Percentiles rank a stretch among this genome's conserved stretches.
These are phyloP conservation scores for Meleagris gallopavo DNA, from an alignment of 2,113 vertebrate species.

Conservation along the genomic window DNA sequence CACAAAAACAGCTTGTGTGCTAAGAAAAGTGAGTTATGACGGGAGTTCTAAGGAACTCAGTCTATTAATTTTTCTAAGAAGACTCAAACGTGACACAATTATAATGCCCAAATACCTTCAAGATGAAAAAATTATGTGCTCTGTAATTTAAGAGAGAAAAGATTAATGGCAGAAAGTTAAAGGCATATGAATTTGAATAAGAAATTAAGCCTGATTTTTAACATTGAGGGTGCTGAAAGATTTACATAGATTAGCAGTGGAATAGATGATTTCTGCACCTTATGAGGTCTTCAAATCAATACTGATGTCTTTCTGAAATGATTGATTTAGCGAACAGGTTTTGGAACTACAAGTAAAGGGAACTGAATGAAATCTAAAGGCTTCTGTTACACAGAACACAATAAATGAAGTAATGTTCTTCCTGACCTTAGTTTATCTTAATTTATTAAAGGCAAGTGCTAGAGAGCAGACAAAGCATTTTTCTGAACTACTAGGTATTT, in stretches of 20 bases:
- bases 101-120: not conserved
- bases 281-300: not conserved
- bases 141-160: not conserved
- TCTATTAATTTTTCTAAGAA: not conserved
- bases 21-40: not conserved
- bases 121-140: not conserved
- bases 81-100: not conserved
- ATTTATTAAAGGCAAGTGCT: not conserved
- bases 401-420: not conserved
- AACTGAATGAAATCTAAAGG: not conserved
- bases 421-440: conserved; percentile 1
- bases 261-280: not conserved
- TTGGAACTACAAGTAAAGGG: not conserved
- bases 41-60: not conserved
- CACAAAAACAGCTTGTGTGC: not conserved
- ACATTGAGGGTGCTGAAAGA: not conserved
- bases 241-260: not conserved
- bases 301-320: not conserved
- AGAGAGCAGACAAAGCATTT: not conserved
- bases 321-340: not conserved
- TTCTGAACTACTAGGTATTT: not conserved
- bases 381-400: not conserved
- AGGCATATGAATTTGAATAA: not conserved
- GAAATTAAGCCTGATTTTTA: conserved; percentile 12
- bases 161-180: not conserved